Evolutionary conservation across 2,888 invertebrate species (phyloP).

Genomic region (Tetragonisca angustula): DNA sequence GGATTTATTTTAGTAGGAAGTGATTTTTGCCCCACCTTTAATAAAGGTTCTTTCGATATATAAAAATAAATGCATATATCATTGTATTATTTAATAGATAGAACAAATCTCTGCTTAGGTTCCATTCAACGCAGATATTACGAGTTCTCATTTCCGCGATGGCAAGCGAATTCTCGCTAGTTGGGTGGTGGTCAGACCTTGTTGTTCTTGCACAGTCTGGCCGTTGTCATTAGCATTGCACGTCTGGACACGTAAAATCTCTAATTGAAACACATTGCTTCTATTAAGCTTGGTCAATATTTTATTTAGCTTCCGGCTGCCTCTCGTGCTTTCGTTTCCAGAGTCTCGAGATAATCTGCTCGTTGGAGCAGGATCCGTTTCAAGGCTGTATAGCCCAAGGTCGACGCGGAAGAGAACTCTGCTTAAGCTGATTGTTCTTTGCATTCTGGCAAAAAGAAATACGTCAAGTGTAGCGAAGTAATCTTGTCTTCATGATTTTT

Average conservation of each 20-base stretch:
- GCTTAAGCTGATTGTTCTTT: conserved; percentile 15
- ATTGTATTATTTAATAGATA: too few relatives aligned
- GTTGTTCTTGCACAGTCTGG: background rate
- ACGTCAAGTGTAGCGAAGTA: too few relatives aligned
- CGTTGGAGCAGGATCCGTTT: conserved; percentile 46
- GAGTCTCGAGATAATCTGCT: conserved; percentile 42
- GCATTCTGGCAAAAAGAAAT: too few relatives aligned
- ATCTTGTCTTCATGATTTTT: too few relatives aligned
- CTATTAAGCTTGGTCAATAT: conserved; percentile 27
- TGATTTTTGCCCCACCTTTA: too few relatives aligned
- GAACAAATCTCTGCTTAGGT: too few relatives aligned
- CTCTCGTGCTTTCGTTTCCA: conserved; percentile 5
- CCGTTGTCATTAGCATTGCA: conserved; percentile 30
- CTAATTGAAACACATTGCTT: background rate
- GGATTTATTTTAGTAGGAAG: too few relatives aligned
- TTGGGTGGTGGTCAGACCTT: background rate
- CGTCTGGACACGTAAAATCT: conserved; percentile 16
- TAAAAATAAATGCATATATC: too few relatives aligned
- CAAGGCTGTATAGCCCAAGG: conserved; percentile 53
- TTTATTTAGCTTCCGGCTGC: conserved; percentile 29
- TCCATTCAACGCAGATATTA: too few relatives aligned
- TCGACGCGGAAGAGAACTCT: conserved; percentile 47
- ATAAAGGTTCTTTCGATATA: too few relatives aligned
- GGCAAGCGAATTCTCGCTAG: background rate
- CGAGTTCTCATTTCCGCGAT: too few relatives aligned